phyloP scores from a whole-genome alignment of 2,888 invertebrate genomes.

The Metopia argyrocephala region DNA sequence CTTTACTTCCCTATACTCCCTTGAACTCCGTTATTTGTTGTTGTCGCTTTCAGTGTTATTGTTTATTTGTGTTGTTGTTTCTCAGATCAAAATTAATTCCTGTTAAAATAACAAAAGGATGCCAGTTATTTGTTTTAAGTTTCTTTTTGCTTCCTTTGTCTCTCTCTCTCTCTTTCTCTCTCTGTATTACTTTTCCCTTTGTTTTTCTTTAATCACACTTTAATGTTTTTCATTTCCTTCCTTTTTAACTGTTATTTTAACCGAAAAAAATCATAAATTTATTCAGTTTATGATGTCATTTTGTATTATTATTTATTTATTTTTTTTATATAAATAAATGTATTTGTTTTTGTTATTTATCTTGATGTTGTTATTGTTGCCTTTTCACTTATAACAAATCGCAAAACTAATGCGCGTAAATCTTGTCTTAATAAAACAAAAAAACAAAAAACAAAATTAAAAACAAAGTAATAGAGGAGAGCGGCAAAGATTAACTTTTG shows the following conservation, averaged over 20 bases:
- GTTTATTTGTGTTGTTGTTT: not conserved
- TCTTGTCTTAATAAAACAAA: conserved; percentile 47
- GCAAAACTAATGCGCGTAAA: conserved; percentile 53
- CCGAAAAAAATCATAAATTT: too few relatives aligned
- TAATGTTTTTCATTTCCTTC: too few relatives aligned
- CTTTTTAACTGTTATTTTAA: too few relatives aligned
- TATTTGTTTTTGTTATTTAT: not conserved
- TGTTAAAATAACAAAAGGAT: not conserved
- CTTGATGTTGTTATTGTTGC: not conserved
- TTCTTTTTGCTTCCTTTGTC: not conserved
- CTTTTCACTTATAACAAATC: conserved; percentile 22
- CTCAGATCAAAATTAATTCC: not conserved
- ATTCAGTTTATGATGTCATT: conserved; percentile 40
- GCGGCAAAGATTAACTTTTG: too few relatives aligned
- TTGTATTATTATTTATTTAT: too few relatives aligned
- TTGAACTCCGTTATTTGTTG: not conserved
- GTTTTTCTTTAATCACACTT: too few relatives aligned
- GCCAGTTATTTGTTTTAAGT: not conserved
- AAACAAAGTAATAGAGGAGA: not conserved
- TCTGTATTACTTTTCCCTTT: too few relatives aligned
- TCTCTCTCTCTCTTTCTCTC: not conserved
- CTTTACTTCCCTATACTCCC: not conserved
- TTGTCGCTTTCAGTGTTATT: not conserved
- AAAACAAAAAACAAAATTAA: conserved; percentile 11
- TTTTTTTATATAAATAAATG: not conserved